A percentile compares a stretch with the other conserved stretches of the same genome.
Conservation (phyloP, 1,140 invertebrate genomes). For the Drosophila setifemur region DNA sequence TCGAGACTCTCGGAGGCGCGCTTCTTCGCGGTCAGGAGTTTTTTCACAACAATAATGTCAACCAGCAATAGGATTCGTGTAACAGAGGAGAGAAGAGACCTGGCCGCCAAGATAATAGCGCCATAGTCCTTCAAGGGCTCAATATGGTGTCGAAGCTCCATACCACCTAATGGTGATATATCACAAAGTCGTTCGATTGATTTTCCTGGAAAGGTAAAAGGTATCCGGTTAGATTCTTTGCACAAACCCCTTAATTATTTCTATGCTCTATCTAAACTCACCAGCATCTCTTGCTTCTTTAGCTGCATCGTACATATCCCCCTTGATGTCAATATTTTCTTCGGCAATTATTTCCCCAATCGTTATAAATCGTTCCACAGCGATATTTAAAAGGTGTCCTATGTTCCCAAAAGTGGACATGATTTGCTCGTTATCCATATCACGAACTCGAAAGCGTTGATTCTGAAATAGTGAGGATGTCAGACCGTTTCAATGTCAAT, state of each 20-base stretch:
- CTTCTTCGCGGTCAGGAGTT: slow-evolving; percentile 97
- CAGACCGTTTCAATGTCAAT: slow-evolving; percentile 15
- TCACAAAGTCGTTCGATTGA: slow-evolving; percentile 95
- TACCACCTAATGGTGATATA: slow-evolving; percentile 86
- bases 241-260: no score
- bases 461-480: slow-evolving; percentile 34
- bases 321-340: slow-evolving; percentile 97
- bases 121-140: slow-evolving; percentile 87
- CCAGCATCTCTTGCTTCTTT: slow-evolving; percentile 97
- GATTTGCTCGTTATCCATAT: slow-evolving; percentile 83
- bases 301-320: slow-evolving; percentile 99
- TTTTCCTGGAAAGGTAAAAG: slow-evolving; percentile 56
- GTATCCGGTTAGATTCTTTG: no score
- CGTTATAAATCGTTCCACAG: slow-evolving; percentile 98
- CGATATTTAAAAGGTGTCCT: slow-evolving; percentile 96
- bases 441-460: slow-evolving; percentile 70
- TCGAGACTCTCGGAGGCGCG: slow-evolving; percentile 95
- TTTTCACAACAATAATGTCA: slow-evolving; percentile 99
- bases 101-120: slow-evolving; percentile 94
- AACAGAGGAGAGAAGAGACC: slow-evolving; percentile 96
- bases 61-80: slow-evolving; percentile 98
- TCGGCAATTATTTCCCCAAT: slow-evolving; percentile 99
- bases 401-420: slow-evolving; percentile 91
- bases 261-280: slow-evolving; percentile 82
- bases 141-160: slow-evolving; percentile 81